Evolutionary conservation across 2,113 vertebrate genomes (phyloP).

Genomic region (Nothobranchius furzeri): DNA sequence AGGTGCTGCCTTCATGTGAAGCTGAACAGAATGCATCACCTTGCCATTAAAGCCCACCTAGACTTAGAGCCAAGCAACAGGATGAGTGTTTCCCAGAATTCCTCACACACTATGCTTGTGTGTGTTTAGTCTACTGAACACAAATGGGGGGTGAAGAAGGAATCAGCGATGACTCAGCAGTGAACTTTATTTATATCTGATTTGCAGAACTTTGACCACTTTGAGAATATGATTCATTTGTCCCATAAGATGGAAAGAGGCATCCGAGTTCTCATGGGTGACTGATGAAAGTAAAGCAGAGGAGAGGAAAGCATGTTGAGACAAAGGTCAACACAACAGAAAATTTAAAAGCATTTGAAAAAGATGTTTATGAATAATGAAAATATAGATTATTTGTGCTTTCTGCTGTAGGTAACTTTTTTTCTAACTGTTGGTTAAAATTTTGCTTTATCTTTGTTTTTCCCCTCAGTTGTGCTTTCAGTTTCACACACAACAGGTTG

Average conservation of each 20-base stretch:
- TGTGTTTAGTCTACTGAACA: conserved; percentile 54
- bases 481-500: neutral
- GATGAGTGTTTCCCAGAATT: conserved; percentile 47
- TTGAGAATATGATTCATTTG: conserved; percentile 32
- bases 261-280: neutral
- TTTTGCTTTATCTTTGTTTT: neutral
- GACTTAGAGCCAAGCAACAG: conserved; percentile 25
- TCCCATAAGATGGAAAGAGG: neutral
- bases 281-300: conserved; percentile 6
- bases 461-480: neutral
- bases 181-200: conserved; percentile 34
- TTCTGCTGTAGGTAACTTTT: too few relatives aligned
- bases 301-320: neutral
- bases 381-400: neutral
- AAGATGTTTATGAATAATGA: too few relatives aligned
- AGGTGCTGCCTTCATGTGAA: conserved; percentile 4
- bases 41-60: conserved; percentile 29
- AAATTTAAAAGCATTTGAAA: too few relatives aligned
- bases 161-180: conserved; percentile 39
- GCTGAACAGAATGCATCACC: conserved; percentile 1
- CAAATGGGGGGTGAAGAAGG: conserved; percentile 12
- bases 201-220: conserved; percentile 7
- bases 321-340: neutral
- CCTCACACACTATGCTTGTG: conserved; percentile 16
- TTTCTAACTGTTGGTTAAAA: too few relatives aligned